A percentile compares a stretch with the other conserved stretches of the same genome.
Evolutionary conservation across 2,113 vertebrate species (phyloP).

Genomic region (Corapipo altera): DNA sequence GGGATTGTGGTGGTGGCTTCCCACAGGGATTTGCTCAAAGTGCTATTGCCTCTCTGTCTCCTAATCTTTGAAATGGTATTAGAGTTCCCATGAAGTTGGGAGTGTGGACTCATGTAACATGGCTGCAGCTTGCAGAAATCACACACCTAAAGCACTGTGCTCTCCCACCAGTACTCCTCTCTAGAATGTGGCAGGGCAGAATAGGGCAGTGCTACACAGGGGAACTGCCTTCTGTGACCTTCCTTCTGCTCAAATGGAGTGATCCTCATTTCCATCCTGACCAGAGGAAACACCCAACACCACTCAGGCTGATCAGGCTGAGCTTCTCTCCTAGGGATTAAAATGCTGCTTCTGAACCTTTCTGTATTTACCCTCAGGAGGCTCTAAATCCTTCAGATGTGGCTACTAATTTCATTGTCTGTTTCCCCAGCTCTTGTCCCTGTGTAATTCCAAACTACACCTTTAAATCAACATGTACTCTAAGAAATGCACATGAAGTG

Average conservation of each 20-base stretch:
- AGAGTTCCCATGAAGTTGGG: background rate
- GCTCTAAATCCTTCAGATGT: background rate
- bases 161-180: background rate
- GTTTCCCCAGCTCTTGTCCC: background rate
- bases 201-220: background rate
- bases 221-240: background rate
- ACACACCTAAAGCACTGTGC: rapidly evolving
- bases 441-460: background rate
- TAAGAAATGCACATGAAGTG: background rate
- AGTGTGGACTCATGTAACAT: rapidly evolving
- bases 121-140: background rate
- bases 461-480: background rate
- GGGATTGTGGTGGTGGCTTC: background rate
- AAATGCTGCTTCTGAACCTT: background rate
- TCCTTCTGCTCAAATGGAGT: background rate
- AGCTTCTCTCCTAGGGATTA: background rate
- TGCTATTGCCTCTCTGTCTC: background rate
- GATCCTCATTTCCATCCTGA: background rate
- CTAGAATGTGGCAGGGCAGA: background rate
- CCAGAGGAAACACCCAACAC: background rate
- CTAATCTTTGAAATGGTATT: background rate
- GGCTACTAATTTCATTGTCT: background rate
- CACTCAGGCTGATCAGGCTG: background rate
- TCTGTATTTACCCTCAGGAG: background rate
- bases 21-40: background rate